Conservation (phyloP, 2,113 vertebrate genomes). For the Zosterops hypoxanthus region DNA sequence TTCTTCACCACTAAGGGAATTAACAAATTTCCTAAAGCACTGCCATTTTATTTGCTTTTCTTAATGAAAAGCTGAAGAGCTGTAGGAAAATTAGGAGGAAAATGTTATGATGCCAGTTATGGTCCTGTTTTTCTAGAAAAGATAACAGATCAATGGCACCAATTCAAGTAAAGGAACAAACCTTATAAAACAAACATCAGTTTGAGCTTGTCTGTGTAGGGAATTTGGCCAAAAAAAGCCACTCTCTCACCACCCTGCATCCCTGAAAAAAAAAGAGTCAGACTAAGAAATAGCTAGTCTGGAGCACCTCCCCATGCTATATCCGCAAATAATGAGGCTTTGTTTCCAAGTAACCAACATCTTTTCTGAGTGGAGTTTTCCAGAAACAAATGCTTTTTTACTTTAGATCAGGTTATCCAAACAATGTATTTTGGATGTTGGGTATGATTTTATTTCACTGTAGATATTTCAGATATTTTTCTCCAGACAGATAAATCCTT, state of each 20-base stretch:
- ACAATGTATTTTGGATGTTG: background rate
- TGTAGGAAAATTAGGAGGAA: background rate
- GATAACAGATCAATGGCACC: background rate
- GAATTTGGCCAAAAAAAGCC: background rate
- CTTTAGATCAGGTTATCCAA: background rate
- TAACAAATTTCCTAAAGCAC: constrained; percentile 16
- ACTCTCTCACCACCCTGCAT: background rate
- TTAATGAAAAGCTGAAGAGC: background rate
- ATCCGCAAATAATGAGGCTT: background rate
- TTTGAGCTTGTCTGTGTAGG: background rate
- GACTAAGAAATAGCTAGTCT: background rate
- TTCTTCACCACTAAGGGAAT: background rate
- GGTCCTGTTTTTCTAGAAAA: background rate
- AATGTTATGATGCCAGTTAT: background rate
- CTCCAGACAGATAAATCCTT: background rate
- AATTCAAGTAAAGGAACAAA: background rate
- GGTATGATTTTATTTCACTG: background rate
- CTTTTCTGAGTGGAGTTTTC: background rate
- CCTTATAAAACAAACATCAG: background rate
- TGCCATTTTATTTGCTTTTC: background rate
- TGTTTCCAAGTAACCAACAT: background rate
- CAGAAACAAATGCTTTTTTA: background rate
- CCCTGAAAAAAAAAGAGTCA: background rate
- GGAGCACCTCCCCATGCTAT: background rate
- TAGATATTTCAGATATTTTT: background rate